Conservation (phyloP, 2,113 vertebrate genomes). For the Alexandromys fortis region DNA sequence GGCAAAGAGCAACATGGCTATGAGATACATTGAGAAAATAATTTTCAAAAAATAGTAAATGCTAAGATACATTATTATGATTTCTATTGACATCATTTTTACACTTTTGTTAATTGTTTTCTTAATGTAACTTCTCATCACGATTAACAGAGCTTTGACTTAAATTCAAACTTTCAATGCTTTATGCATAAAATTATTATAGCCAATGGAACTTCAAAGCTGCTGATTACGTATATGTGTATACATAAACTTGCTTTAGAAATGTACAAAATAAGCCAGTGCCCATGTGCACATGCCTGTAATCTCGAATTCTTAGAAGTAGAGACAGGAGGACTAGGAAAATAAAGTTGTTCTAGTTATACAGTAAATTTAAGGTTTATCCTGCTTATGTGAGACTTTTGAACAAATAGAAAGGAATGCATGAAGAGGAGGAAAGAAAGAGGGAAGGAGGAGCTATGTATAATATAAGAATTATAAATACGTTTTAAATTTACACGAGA, state of each 20-base stretch:
- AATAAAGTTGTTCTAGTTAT: neutral
- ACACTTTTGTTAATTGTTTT: neutral
- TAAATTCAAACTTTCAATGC: neutral
- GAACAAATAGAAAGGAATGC: neutral
- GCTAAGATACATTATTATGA: constrained; percentile 13
- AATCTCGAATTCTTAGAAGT: neutral
- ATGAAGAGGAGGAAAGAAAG: neutral
- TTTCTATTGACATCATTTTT: neutral
- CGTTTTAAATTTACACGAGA: neutral
- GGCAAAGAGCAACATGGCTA: neutral
- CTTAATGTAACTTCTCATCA: neutral
- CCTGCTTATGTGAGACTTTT: neutral
- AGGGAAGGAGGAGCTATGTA: neutral
- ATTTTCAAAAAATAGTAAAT: constrained; percentile 25
- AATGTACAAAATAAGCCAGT: neutral
- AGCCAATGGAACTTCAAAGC: neutral
- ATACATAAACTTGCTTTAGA: constrained; percentile 9
- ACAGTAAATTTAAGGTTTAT: neutral
- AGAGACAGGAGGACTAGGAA: too few relatives aligned
- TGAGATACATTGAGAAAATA: neutral
- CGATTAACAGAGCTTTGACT: neutral
- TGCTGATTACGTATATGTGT: neutral
- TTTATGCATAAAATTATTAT: neutral
- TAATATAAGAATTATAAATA: neutral
- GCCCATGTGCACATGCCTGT: neutral